These are phyloP conservation scores for Macropodus opercularis DNA, from an alignment of 2,797 vertebrate species.

Conservation along the genomic window DNA sequence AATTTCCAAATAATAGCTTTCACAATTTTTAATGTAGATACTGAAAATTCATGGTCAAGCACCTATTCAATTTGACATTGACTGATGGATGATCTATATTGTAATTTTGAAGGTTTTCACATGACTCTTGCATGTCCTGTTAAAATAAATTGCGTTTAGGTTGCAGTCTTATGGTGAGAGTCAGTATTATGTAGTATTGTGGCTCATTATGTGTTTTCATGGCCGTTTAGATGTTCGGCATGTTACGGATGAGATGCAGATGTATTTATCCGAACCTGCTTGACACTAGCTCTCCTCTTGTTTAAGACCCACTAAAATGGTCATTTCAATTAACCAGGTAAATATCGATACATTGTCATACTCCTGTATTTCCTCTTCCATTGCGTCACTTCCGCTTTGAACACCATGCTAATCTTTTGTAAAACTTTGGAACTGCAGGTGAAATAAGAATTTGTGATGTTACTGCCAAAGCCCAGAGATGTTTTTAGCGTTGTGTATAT, in stretches of 20 bases:
- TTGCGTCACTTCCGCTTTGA: slow-evolving; percentile 27
- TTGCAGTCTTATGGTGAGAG: not conserved
- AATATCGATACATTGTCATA: not conserved
- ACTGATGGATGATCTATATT: not conserved
- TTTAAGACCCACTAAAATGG: slow-evolving; percentile 2
- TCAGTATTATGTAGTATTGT: not conserved
- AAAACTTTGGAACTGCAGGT: slow-evolving; percentile 29
- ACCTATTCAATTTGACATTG: not conserved
- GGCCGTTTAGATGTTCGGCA: slow-evolving; percentile 21
- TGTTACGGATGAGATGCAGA: slow-evolving; percentile 12
- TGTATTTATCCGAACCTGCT: not conserved
- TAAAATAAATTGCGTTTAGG: not conserved
- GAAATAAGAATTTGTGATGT: slow-evolving; percentile 23
- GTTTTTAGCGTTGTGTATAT: slow-evolving; percentile 38
- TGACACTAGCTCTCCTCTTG: slow-evolving; percentile 6
- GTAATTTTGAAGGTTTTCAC: slow-evolving; percentile 1
- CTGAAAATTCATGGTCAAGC: not conserved
- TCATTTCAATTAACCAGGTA: slow-evolving; percentile 20
- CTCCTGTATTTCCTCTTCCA: slow-evolving; percentile 30
- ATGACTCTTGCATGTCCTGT: slow-evolving; percentile 4
- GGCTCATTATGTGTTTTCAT: slow-evolving; percentile 9
- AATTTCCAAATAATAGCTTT: not conserved
- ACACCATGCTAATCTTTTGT: slow-evolving; percentile 26
- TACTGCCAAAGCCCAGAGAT: slow-evolving; percentile 25
- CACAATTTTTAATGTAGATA: not conserved